Evolutionary conservation across 2,113 vertebrate genomes (phyloP), one percentile per base, ranked within the genome.

Genomic region (Ornithorhynchus anatinus): DNA sequence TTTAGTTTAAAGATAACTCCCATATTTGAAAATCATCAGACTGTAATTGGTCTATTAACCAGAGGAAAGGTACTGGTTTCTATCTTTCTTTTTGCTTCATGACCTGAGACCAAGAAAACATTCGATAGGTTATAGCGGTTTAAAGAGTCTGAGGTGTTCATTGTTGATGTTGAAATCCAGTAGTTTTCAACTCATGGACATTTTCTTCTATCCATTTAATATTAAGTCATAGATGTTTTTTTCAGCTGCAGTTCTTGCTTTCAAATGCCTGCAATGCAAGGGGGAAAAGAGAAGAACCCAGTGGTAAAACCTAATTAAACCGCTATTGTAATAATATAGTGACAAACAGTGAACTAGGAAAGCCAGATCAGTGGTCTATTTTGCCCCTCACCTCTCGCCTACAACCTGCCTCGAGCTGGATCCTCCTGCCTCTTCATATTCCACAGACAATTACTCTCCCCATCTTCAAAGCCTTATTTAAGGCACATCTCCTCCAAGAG

Each of bases 91-190:
- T 81, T 74, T 83, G 69, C 69, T 80, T 88, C 81, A 90, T 89
- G 89, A 89, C 84, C 86, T 81, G 87, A 88, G 86, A 83, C 79
- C 82, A 86, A 88, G 71, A 70, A 86, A 82, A 70, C 81, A 64
- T 48, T 84, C 69, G 69, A 77, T 86, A 82, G 88, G 81, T 77
- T 79, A 72, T 53, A 79, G 40, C 48, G 58, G 57, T 86, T 80
- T 79, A 62, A 69, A 70, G 82, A 73, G 59, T 45, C 58, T 61
- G 58, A 71, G 52, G 66, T 88, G 86, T 89, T 87, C 77, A 72
- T 82, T 75, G 70, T 52, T 74, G 83, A 68, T 75, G 52, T 39
- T 85, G 79, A 80, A 84, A 86, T 67, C 47, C 69, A 71, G 73
- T 33, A 81, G 32, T 54, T 69, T 83, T 84, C 80, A 43, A 72